Evolutionary conservation across 2,888 invertebrate species (phyloP), one percentile per base, ranked within the genome.

Genomic region (Melipona bicolor): DNA sequence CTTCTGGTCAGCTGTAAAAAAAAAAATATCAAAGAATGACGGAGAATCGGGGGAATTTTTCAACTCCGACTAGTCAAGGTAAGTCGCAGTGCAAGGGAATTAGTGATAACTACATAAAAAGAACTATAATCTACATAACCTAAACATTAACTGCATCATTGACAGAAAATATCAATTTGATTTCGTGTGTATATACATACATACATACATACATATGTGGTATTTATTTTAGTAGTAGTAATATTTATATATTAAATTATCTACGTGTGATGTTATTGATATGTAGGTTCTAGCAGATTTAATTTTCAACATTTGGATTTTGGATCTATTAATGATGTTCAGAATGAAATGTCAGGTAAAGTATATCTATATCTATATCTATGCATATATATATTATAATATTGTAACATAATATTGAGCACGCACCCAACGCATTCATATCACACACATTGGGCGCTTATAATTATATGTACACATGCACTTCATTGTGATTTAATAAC

Each of bases 41-140:
- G 95, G 97, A 96, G 95, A 96, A 96, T 95, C 96, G 96, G 95
- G 96, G 96, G 95, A 96, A 96, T 95, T 96, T 96, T 93, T 96
- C 96, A 94, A 96, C 95, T 95, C 96, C 96, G 95, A 95, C 96
- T 95, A 96, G 90, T 89, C 93, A 93, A 91, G 93, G 94, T 93
- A 91, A 72, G 81, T 77, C 24, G 27, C 13, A 56, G n/a, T n/a
- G 56, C 17, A 21, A 54, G 1, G 9, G 36, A 54, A 17, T 56
- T 65, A 36, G 3, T 49, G 11, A 61, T 71, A 21, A 70, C 19
- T 56, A 17, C 50, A 49, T 50, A 36, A 32, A 49, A 50, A 19
- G 27, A 43, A 43, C 9, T 49, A 54, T n/a, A 24, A 21, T 43
- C 24, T 73, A 86, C 86, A 86, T 89, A 89, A 90, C 89, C 89